A percentile compares a stretch with the other conserved stretches of the same genome.
phyloP scores from a whole-genome alignment of 2,113 vertebrate species.

The Sclerurus mexicanus region DNA sequence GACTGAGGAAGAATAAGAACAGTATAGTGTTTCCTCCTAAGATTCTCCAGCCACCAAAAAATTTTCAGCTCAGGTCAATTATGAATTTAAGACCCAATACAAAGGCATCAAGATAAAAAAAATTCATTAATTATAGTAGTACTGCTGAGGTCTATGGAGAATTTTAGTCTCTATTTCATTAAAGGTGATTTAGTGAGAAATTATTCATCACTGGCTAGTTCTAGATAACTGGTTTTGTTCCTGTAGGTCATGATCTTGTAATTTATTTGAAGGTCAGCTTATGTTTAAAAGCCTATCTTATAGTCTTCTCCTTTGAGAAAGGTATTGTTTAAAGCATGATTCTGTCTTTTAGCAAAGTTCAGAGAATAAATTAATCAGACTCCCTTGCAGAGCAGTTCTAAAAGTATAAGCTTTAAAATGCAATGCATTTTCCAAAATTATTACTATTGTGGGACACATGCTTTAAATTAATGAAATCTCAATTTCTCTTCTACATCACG shows the following conservation, averaged over 20 bases:
- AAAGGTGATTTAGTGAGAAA: conserved; percentile 14
- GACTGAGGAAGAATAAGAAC: not conserved
- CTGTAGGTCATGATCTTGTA: not conserved
- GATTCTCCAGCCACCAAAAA: not conserved
- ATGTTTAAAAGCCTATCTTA: not conserved
- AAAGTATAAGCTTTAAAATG: not conserved
- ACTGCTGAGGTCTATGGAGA: not conserved
- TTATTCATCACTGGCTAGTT: not conserved
- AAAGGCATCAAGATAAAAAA: not conserved
- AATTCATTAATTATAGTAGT: not conserved
- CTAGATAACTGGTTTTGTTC: not conserved
- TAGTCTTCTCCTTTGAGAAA: not conserved
- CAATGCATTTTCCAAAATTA: not conserved
- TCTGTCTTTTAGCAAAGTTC: not conserved
- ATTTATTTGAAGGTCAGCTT: not conserved
- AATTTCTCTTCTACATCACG: not conserved
- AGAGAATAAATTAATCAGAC: not conserved
- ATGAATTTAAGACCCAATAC: not conserved
- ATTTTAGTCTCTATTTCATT: not conserved
- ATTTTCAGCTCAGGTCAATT: not conserved
- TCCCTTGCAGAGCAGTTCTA: not conserved
- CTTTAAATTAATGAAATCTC: not conserved
- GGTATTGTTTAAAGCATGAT: not conserved
- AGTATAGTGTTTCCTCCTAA: not conserved
- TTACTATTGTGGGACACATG: not conserved